Evolutionary conservation across 2,113 vertebrate genomes (phyloP), one percentile per base, ranked within the genome.

Genomic region (Emydura subglobosa): DNA sequence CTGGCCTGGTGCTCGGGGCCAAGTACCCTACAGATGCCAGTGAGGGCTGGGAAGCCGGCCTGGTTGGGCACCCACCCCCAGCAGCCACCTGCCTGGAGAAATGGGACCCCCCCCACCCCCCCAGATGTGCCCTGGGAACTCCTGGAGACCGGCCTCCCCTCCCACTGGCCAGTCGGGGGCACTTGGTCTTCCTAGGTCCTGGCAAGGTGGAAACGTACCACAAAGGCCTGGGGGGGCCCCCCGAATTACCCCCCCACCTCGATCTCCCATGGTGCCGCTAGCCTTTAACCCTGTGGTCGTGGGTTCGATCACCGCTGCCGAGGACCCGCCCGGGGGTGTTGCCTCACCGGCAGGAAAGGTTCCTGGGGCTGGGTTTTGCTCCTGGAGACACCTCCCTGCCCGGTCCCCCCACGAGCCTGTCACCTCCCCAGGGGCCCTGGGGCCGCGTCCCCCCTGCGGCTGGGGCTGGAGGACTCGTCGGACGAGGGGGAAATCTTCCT

Each of bases 401-500:
- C 51, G 13, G 51, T 13, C 22, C 19, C 11, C 25, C 22, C 57
- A 49, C 1, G 19, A 6, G 22, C 47, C 47, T 5, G 0, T 79
- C 42, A 76, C n/a, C 2, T 39, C 55, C 59, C 24, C 83, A 99
- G 99, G 91, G 98, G 98, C 93, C 98, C 98, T 0, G 98, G 94
- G 2, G 34, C 85, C 96, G 42, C 98, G 79, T 57, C 87, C 27
- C 97, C 96, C 55, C 89, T 97, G 47, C 83, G 50, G n/a, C 98
- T 99, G 0, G 98, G 99, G 0, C 95, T 98, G 78, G 98, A 98
- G 1, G 99, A 99, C 65, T 99, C 99, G 0, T 99, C 99, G 3
- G 99, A 99, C 7, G 99, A 99, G 88, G 99, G 99, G 0, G 99
- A 99, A 91, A 96, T 97, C 0, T 99, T 99, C 94, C 90, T 99